Evolutionary conservation across 2,113 vertebrate genomes (phyloP), one percentile per base, ranked within the genome.

Genomic region (Oreochromis tanganicae): DNA sequence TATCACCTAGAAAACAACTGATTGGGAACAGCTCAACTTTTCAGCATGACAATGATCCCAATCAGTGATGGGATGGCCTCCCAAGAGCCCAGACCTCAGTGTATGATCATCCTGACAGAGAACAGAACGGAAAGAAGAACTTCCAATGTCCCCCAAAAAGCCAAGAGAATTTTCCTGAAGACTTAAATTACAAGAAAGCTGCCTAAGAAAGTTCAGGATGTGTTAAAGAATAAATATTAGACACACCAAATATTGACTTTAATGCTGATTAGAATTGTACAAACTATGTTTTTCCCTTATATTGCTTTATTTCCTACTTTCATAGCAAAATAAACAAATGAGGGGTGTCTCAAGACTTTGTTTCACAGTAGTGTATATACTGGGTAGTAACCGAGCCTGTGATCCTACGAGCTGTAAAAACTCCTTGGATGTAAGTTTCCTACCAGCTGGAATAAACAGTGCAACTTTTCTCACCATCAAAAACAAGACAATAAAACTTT

Each of bases 401-500:
- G 41, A 24, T 68, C 34, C 19, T 68, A 38, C 6, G 4, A 38
- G 21, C 71, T 75, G 24, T 50, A 19, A 75, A 29, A 75, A 50
- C 71, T 32, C 6, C 71, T 50, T 19, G 43, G 5, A 50, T 78
- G 24, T 0, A 17, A 50, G 10, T 50, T 50, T 50, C 16, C 43
- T 32, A 50, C 43, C 71, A 19, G 71, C 43, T 48, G 71, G 43
- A 48, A 75, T 11, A 75, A 48, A 48, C 43, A 46, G 66, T 50
- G 71, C 43, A 32, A 32, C 38, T 16, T 59, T 66, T 63, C 19
- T 34, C 8, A 46, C 9, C 2, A 17, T 68, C 32, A 66, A 6
- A 84, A 86, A 85, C 9, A 19, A 82, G 81, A 82, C 83, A 73
- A 13, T 73, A 36, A 24, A 21, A 27, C 43, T 24, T 17, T 9